Conservation (phyloP, 2,797 vertebrate species). For the Microchirus variegatus region DNA sequence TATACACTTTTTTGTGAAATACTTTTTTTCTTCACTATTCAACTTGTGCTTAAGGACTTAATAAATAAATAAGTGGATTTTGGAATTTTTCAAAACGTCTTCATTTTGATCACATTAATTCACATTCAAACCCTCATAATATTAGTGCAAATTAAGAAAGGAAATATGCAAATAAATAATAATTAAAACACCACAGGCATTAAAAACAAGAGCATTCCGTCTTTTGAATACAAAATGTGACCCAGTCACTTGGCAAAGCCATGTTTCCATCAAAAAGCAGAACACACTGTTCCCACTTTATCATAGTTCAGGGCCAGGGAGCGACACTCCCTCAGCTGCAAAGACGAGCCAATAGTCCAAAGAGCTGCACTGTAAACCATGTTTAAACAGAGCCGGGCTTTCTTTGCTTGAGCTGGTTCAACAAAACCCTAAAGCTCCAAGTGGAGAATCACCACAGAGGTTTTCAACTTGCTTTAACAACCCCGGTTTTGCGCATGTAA, state of each 20-base stretch:
- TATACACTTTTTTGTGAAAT: no score
- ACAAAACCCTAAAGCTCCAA: no score
- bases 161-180: slow-evolving; percentile 68
- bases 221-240: slow-evolving; percentile 61
- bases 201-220: slow-evolving; percentile 41
- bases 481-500: no score
- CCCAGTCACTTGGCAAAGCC: slow-evolving; percentile 17
- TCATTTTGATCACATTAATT: slow-evolving; percentile 53
- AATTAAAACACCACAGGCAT: slow-evolving; percentile 40
- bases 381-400: no score
- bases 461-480: no score
- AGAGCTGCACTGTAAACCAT: no score
- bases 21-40: not conserved
- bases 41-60: slow-evolving; percentile 9
- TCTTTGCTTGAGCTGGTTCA: no score
- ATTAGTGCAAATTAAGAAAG: slow-evolving; percentile 68
- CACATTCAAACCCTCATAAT: slow-evolving; percentile 51
- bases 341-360: no score
- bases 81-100: not conserved
- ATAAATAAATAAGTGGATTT: slow-evolving; percentile 42
- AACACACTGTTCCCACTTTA: slow-evolving; percentile 39
- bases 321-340: no score
- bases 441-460: no score
- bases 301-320: not conserved
- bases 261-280: slow-evolving; percentile 50